Base-by-base conservation (phyloP, 53 echinoderm and acorn worm genomes). In the Arbacia lixula region DNA sequence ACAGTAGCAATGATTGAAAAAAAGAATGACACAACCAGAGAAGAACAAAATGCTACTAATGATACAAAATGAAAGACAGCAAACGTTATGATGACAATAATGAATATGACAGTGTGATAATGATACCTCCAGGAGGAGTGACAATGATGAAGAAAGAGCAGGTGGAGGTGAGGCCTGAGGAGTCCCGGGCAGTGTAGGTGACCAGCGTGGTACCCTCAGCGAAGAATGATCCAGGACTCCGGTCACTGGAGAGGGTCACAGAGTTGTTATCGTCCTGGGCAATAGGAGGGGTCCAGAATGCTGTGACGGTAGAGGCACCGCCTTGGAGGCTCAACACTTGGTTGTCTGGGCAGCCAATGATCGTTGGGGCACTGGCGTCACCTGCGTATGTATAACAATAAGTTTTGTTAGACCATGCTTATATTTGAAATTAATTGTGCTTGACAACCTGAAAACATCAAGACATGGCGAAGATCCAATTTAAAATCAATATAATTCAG, bases 61-160 rank as follows among this genome's bases (percentile, higher is more conserved):
- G 46, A 46, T 10, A 14, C 8, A 46, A 14, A 46, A 14, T 10
- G 46, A 46, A 14, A 46, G 46, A 46, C 8, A 46, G 46, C n/a
- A 57, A 20, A 57, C 11, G 5, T 57, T 17, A 11, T 12, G 5
- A 21, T 57, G 58, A 57, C n/a, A 11, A 57, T 57, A 19, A 12
- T 19, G 16, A 17, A 11, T 5, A 57, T 11, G n/a, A 17, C 12
- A 20, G 58, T 11, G 21, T 57, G 58, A 20, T 11, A 53, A 22
- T 30, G 42, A 4, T 66, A 93, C 93, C 82, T 57, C 69, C 71
- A 50, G 71, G 32, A 10, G 60, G 22, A 27, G 49, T 83, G 1
- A 93, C 85, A 40, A 62, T 57, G 11, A 93, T 74, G 33, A 39
- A 84, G 61, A 93, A 93, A 19, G 85, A 37, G 33, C 93, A 93